Conservation (phyloP, 2,888 invertebrate species). For the Junonia oenone region DNA sequence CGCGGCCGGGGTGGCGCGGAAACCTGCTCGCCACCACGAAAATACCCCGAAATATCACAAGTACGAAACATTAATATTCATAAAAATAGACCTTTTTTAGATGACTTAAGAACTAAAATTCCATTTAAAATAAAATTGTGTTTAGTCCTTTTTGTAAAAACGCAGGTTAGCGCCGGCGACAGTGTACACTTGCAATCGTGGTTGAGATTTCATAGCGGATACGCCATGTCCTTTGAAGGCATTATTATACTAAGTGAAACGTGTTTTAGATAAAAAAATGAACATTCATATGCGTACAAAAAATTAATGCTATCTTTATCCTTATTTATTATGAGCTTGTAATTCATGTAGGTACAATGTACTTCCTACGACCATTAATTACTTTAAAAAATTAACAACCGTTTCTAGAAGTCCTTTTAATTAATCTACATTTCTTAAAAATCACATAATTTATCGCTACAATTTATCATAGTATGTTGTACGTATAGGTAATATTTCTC, state of each 20-base stretch:
- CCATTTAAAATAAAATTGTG: not conserved
- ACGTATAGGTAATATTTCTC: too few relatives aligned
- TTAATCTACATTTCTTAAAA: too few relatives aligned
- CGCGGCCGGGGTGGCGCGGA: constrained; percentile 33
- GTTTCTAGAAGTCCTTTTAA: too few relatives aligned
- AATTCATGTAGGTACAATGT: too few relatives aligned
- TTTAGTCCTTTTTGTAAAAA: constrained; percentile 23
- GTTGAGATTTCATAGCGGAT: constrained; percentile 31
- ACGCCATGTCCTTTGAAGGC: constrained; percentile 16
- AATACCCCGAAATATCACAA: constrained; percentile 27
- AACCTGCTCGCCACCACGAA: constrained; percentile 32
- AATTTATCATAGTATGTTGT: too few relatives aligned
- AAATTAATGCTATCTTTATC: too few relatives aligned
- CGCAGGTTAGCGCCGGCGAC: constrained; percentile 36
- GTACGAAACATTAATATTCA: not conserved
- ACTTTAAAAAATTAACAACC: too few relatives aligned
- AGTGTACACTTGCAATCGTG: constrained; percentile 30
- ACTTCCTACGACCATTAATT: too few relatives aligned
- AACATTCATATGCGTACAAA: not conserved
- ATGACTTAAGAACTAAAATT: constrained; percentile 6
- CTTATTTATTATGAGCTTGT: too few relatives aligned
- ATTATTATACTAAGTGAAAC: not conserved
- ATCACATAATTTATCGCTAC: too few relatives aligned
- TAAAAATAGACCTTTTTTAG: constrained; percentile 11
- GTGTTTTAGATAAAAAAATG: constrained; percentile 3